Evolutionary conservation across 2,888 invertebrate genomes (phyloP), one percentile per base, ranked within the genome.

Genomic region (Agrotis puta): DNA sequence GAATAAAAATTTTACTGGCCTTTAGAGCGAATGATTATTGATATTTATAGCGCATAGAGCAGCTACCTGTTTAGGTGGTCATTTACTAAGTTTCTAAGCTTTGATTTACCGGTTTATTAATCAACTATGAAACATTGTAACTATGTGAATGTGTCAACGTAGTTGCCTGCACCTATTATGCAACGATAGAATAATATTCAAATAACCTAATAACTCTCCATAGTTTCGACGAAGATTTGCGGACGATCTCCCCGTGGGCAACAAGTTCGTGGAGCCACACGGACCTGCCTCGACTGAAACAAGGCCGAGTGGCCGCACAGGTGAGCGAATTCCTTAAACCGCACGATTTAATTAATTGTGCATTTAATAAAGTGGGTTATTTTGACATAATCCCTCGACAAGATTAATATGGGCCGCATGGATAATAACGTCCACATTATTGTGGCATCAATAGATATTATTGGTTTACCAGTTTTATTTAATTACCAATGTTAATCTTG

Each of bases 211-310:
- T 72, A 61, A 79, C 83, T 80, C 76, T 74, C 68, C 79, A 68
- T 86, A 96, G 97, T 85, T 97, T 97, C 87, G 97, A 97, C 84
- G 97, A 97, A 89, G 97, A 98, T 88, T 93, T 98, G 79, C 96
- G 97, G 74, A 97, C 97, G 72, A 96, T 97, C 88, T 96, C 97
- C 53, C 98, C 98, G n/a, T 98, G 98, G 98, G 97, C 97, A 58
- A 97, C 97, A 78, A 97, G 97, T 89, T 97, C 97, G 70, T 98
- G 98, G 98, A 98, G 97, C 85, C 98, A 98, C 90, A 98, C 98
- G 9, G 98, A 98, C 88, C 94, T 98, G 85, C 97, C 97, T 27
- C 95, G 98, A 64, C 92, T 98, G 79, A 97, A 97, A 81, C 96
- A 97, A 90, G 98, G 98, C 78, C 97, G 97, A 95, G 97, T 98